A percentile compares a stretch with the other conserved stretches of the same genome.
Conservation (phyloP, 2,888 invertebrate species). For the Chaetoderma sp. region DNA sequence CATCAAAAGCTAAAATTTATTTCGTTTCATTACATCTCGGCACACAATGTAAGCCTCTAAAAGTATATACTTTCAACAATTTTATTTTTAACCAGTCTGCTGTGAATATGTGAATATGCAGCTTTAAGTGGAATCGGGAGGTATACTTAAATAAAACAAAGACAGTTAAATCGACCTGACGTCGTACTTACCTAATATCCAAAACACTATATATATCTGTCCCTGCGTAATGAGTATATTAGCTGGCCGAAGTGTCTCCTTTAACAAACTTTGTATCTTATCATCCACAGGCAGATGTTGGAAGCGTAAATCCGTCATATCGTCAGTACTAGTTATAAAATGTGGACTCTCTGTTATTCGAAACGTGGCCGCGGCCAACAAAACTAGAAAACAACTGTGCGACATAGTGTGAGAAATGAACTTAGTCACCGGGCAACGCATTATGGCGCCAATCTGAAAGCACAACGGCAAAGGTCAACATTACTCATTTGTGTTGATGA, state of each 20-base stretch:
- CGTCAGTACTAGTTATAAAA: slow-evolving; percentile 50
- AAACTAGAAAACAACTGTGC: slow-evolving; percentile 77
- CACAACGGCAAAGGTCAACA: not conserved
- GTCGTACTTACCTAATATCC: slow-evolving; percentile 64
- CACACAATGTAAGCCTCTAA: too few species aligned
- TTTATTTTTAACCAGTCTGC: too few species aligned
- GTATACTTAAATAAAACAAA: too few species aligned
- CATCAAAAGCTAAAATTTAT: too few species aligned
- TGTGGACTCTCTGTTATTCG: slow-evolving; percentile 65
- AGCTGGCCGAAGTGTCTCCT: slow-evolving; percentile 65
- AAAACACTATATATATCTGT: slow-evolving; percentile 69
- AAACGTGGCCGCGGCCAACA: slow-evolving; percentile 78
- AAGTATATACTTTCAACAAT: too few species aligned
- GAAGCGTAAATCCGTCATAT: slow-evolving; percentile 47
- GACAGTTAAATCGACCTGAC: too few species aligned
- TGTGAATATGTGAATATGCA: too few species aligned
- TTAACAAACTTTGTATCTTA: slow-evolving; percentile 59
- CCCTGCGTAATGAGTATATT: slow-evolving; percentile 68
- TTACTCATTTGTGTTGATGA: too few species aligned
- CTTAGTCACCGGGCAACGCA: slow-evolving; percentile 78
- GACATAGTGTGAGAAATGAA: slow-evolving; percentile 79
- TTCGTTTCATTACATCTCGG: too few species aligned
- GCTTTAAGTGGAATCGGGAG: too few species aligned
- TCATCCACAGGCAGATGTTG: slow-evolving; percentile 55
- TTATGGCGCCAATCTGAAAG: slow-evolving; percentile 64